phyloP scores from a whole-genome alignment of 1,140 invertebrate genomes.

The Drosophila obscura region DNA sequence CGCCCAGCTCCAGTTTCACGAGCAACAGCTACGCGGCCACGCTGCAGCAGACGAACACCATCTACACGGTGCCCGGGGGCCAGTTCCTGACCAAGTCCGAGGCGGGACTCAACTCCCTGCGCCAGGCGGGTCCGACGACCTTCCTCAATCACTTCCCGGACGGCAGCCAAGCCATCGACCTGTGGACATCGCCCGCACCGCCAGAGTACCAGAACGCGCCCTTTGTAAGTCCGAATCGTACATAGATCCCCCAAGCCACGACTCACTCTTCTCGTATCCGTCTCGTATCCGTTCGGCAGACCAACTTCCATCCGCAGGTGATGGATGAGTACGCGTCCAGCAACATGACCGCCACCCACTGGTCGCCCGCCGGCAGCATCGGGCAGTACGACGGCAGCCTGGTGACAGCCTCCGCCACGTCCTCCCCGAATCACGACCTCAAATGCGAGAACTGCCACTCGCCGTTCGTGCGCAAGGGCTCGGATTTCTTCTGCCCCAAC shows the following conservation, averaged over 20 bases:
- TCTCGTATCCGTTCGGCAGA: slow-evolving; percentile 38
- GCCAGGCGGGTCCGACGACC: slow-evolving; percentile 45
- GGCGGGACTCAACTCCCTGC: slow-evolving; percentile 59
- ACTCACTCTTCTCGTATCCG: neutral
- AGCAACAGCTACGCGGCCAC: slow-evolving; percentile 61
- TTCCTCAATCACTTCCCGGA: slow-evolving; percentile 66
- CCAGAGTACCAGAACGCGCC: slow-evolving; percentile 61
- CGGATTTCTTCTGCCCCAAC: slow-evolving; percentile 52
- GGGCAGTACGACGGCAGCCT: slow-evolving; percentile 59
- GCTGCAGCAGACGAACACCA: slow-evolving; percentile 60
- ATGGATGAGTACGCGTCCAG: slow-evolving; percentile 65
- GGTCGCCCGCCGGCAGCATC: slow-evolving; percentile 51
- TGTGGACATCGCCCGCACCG: slow-evolving; percentile 53
- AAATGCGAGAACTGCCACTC: slow-evolving; percentile 69
- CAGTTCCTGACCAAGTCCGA: slow-evolving; percentile 73
- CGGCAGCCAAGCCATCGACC: slow-evolving; percentile 39
- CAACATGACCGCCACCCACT: slow-evolving; percentile 64
- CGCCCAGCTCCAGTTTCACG: slow-evolving; percentile 58
- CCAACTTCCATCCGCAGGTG: slow-evolving; percentile 75
- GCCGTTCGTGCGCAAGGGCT: slow-evolving; percentile 55
- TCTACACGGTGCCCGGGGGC: slow-evolving; percentile 67
- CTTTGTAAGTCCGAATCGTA: slow-evolving; percentile 61
- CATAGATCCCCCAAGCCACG: neutral
- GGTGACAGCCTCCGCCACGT: slow-evolving; percentile 32
- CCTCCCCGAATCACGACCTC: slow-evolving; percentile 50